Evolutionary conservation across 2,888 invertebrate species (phyloP), one percentile per base, ranked within the genome.

Genomic region (Halictus quadricinctus): DNA sequence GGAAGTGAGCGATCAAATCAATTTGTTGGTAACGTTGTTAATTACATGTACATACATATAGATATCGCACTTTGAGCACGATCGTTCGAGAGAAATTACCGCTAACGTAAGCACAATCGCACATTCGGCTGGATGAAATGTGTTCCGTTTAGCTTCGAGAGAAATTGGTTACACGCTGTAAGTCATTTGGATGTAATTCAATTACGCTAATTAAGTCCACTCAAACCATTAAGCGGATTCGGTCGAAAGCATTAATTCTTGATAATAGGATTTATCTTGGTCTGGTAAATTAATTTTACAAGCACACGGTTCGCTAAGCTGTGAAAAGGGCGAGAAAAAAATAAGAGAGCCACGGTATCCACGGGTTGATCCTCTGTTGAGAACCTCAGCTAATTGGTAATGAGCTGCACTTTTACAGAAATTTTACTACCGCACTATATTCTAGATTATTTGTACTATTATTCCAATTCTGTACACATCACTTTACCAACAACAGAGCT

Each of bases 231-330:
- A 66, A 66, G 18, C 21, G 36, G 66, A 66, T 21, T 66, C 29
- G 36, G 36, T 36, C 4, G 66, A 10, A 18, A 66, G 66, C 36
- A 66, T 66, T 66, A 36, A 66, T 66, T 36, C 36, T 36, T 66
- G 29, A 66, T 66, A 66, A 66, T 36, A 18, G 66, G 66, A 66
- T 66, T 36, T 66, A 36, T 36, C 36, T 18, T 18, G 29, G 66
- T 66, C 66, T 8, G 64, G 66, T 66, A 66, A 29, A 66, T 66
- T 36, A 66, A 66, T 66, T 66, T 66, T 36, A 66, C 66, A 36
- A 21, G 21, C 36, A 29, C 66, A 8, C 18, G 36, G 21, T 36
- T 66, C 66, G 10, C 18, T 4, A 3, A 66, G 18, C 36, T 6
- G 66, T 21, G 36, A 36, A 66, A 10, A 18, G 4, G 66, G 36